A percentile compares a stretch with the other conserved stretches of the same genome.
Evolutionary conservation across 1,140 invertebrate genomes (phyloP).

Genomic region (Habropoda laboriosa): DNA sequence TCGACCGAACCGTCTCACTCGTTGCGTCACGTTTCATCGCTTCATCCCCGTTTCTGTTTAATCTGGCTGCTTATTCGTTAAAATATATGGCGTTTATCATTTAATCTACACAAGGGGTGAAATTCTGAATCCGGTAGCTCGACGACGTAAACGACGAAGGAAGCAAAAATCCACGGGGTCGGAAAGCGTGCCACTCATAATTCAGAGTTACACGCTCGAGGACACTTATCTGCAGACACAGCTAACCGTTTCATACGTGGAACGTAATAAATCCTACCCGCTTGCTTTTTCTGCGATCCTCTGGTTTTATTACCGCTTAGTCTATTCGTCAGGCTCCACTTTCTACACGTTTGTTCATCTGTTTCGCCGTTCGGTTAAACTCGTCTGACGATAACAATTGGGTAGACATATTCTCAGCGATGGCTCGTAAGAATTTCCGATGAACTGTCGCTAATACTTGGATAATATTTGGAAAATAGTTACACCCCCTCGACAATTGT

Average conservation of each 20-base stretch:
- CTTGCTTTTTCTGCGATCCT: background rate
- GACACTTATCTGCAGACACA: slow-evolving; percentile 62
- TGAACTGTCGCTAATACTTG: no score
- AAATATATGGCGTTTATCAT: slow-evolving; percentile 24
- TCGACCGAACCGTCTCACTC: background rate
- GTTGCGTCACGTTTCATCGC: background rate
- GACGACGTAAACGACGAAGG: slow-evolving; percentile 51
- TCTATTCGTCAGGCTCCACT: background rate
- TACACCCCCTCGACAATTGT: no score
- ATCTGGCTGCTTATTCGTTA: background rate
- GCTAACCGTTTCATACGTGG: slow-evolving; percentile 29
- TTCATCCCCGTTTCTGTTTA: background rate
- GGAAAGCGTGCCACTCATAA: slow-evolving; percentile 59
- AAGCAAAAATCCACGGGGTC: slow-evolving; percentile 23
- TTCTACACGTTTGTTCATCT: background rate
- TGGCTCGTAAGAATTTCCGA: no score
- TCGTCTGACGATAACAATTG: background rate
- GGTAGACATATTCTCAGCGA: no score
- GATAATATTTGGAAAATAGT: no score
- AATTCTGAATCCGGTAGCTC: slow-evolving; percentile 49
- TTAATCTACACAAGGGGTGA: slow-evolving; percentile 1
- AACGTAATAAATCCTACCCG: slow-evolving; percentile 29
- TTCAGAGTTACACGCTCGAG: slow-evolving; percentile 69
- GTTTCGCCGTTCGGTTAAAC: background rate
- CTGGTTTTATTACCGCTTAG: slow-evolving; percentile 12